Base-by-base conservation (phyloP, 2,113 vertebrate genomes). In the Heterocephalus glaber region DNA sequence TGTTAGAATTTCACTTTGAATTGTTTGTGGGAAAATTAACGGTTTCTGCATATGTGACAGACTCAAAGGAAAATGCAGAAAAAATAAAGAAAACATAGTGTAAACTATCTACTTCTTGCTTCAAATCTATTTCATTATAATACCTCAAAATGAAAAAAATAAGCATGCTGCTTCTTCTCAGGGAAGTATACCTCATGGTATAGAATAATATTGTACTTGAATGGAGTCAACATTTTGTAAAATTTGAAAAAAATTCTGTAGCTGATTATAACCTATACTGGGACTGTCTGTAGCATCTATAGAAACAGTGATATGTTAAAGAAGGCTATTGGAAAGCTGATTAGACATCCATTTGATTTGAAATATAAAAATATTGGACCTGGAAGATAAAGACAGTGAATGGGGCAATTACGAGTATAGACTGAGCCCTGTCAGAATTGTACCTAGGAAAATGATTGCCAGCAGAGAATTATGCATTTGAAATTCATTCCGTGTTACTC, bases 401-500 rank as follows among this genome's bases (percentile, higher is more conserved):
- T 86, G 85, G 28, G 13, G 3, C 68, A 86, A 68, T 87, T 81
- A 54, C 0, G 0, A 93, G 22, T 93, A 49, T 56, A 70, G 61
- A 76, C 19, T 86, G 80, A 92, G 56, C 72, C 77, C 79, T 56
- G 91, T 94, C 83, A 65, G 20, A 70, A 44, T 44, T 66, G 20
- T 60, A 33, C 84, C 92, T 91, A 84, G 89, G 56, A 66, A 86
- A 90, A 94, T 87, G 89, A 74, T 90, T 93, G 87, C 86, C 63
- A 93, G 52, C 52, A 93, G 30, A 92, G 41, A 81, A 26, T 1
- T 0, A 86, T 56, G 65, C 35, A 61, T 93, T 77, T 91, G 90
- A 92, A 91, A 95, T 96, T 95, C 74, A 72, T 10, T 85, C 47
- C 22, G 1, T 94, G 61, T 83, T 72, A 54, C 58, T 84, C 16